phyloP scores from a whole-genome alignment of 2,113 vertebrate species.

The Canis aureus region DNA sequence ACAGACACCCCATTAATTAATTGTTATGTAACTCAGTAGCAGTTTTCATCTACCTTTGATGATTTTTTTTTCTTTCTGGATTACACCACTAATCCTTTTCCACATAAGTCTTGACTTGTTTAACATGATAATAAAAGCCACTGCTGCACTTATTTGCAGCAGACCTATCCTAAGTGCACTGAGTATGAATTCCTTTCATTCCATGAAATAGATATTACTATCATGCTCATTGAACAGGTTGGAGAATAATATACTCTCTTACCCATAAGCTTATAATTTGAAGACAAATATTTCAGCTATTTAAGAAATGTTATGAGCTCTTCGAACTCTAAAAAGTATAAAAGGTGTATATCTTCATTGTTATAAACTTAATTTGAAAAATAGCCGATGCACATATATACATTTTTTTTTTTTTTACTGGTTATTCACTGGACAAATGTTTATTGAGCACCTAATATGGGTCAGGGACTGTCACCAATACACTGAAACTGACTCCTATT shows the following conservation, averaged over 20 bases:
- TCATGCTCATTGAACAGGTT: background rate
- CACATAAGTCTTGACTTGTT: background rate
- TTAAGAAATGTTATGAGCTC: background rate
- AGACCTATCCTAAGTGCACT: background rate
- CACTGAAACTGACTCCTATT: background rate
- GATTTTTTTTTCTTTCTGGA: background rate
- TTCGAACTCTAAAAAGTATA: background rate
- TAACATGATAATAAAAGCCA: constrained; percentile 26
- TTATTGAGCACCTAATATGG: background rate
- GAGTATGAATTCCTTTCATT: background rate
- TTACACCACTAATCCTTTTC: background rate
- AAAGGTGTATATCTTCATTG: background rate
- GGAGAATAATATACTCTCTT: background rate
- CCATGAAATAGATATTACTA: background rate
- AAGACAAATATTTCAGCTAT: background rate
- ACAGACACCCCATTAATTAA: background rate
- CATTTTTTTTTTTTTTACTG: background rate
- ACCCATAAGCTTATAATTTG: background rate
- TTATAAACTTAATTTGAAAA: background rate
- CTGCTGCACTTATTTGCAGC: background rate
- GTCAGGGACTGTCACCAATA: background rate
- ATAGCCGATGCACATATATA: background rate
- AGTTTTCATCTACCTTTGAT: background rate
- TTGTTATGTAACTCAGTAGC: background rate
- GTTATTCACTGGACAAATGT: background rate